Conservation (phyloP, 2,888 invertebrate species). For the Pyrrhosoma nymphula region DNA sequence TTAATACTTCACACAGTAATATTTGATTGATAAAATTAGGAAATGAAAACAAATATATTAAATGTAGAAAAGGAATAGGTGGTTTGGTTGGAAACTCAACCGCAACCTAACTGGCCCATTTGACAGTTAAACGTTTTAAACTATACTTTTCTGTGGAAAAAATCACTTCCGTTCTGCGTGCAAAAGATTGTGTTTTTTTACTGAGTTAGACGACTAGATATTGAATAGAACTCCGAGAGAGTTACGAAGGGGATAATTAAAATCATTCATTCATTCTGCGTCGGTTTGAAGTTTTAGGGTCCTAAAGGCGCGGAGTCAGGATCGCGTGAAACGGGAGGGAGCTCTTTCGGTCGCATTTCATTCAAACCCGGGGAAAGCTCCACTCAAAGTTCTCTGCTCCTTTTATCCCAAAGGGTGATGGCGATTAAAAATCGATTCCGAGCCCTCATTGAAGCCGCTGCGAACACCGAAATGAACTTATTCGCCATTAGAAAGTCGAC, state of each 20-base stretch:
- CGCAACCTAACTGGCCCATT: too few relatives aligned
- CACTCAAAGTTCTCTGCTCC: neutral
- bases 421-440: neutral
- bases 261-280: neutral
- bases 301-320: neutral
- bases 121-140: too few relatives aligned
- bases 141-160: too few relatives aligned
- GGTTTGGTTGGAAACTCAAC: too few relatives aligned
- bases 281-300: neutral
- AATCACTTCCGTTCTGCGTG: too few relatives aligned
- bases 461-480: constrained; percentile 28
- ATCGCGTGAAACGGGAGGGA: neutral
- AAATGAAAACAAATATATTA: too few relatives aligned
- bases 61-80: too few relatives aligned
- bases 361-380: neutral
- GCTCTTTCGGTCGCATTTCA: neutral
- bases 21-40: too few relatives aligned
- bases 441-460: neutral
- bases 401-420: neutral
- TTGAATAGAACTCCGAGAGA: too few relatives aligned
- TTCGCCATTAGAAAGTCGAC: neutral
- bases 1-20: too few relatives aligned
- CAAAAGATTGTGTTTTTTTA: too few relatives aligned
- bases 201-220: too few relatives aligned
- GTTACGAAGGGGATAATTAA: neutral